phyloP scores from a whole-genome alignment of 2,888 invertebrate genomes.

The Drepanosiphum platanoidis region DNA sequence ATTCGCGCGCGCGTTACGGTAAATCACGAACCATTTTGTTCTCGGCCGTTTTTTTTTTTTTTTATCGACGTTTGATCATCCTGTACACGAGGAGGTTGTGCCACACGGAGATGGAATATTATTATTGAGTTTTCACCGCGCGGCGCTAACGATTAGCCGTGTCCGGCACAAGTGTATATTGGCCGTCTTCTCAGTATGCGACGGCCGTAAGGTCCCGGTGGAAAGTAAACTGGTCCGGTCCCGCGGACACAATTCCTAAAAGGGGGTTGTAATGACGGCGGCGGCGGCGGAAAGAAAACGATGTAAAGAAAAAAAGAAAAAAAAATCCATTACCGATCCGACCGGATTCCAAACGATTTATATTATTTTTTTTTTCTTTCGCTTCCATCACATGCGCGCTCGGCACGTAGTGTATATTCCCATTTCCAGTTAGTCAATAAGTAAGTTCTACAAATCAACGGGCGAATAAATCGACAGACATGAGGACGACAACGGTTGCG shows the following conservation, averaged over 20 bases:
- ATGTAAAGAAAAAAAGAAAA: background rate
- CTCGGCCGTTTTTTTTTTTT: background rate
- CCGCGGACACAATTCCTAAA: conserved; percentile 16
- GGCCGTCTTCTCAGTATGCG: conserved; percentile 14
- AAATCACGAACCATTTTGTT: conserved; percentile 18
- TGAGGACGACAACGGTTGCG: conserved; percentile 52
- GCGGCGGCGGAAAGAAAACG: conserved; percentile 1
- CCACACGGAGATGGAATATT: background rate
- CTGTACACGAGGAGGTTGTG: background rate
- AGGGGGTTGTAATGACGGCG: conserved; percentile 12
- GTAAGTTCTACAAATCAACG: conserved; percentile 56
- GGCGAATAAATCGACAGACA: conserved; percentile 55
- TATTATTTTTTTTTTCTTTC: conserved; percentile 10
- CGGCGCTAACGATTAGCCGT: conserved; percentile 57
- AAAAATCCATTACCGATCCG: conserved; percentile 23
- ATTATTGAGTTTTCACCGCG: conserved; percentile 50
- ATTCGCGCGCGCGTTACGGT: conserved; percentile 15
- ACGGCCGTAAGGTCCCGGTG: background rate
- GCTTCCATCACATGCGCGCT: background rate
- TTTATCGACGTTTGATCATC: conserved; percentile 4
- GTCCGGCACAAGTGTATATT: conserved; percentile 5
- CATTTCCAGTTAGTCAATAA: conserved; percentile 19
- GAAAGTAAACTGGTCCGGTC: conserved; percentile 43
- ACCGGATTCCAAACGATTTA: conserved; percentile 51
- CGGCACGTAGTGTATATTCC: background rate